phyloP scores from a whole-genome alignment of 53 echinoderm and acorn worm genomes.

The Stichopus horrens region DNA sequence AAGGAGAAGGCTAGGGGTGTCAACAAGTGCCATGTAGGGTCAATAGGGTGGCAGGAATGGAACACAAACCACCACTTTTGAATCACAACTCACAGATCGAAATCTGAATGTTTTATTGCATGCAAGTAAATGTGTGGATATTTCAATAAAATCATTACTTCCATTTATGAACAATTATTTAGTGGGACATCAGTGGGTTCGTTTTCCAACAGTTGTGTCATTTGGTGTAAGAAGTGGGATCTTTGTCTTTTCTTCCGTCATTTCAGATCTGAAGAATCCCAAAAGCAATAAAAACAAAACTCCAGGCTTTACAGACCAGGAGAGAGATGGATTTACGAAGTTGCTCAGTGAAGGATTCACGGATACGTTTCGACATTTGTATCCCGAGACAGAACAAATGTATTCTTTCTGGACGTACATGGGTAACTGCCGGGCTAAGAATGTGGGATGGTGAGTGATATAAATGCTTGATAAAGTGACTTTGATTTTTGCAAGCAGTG shows the following conservation, averaged over 20 bases:
- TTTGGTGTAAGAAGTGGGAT: background rate
- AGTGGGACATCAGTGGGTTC: background rate
- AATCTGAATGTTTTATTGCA: too few species aligned
- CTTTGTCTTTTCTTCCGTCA: background rate
- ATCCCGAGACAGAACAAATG: slow-evolving; percentile 73
- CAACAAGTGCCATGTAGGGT: too few species aligned
- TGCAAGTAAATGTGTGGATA: too few species aligned
- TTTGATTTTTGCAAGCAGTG: background rate
- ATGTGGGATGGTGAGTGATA: slow-evolving; percentile 82
- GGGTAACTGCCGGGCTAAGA: slow-evolving; percentile 90
- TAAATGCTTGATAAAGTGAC: background rate
- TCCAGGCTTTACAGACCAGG: slow-evolving; percentile 83
- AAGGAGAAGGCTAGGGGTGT: too few species aligned
- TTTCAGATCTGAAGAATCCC: slow-evolving; percentile 88
- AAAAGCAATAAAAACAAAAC: slow-evolving; percentile 95
- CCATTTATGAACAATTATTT: too few species aligned
- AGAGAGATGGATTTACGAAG: slow-evolving; percentile 79
- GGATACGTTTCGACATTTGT: slow-evolving; percentile 83
- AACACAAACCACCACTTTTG: too few species aligned
- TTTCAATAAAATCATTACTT: too few species aligned
- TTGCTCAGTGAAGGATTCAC: slow-evolving; percentile 75
- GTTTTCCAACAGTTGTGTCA: background rate
- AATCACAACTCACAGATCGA: too few species aligned
- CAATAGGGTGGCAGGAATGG: too few species aligned
- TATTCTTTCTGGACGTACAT: slow-evolving; percentile 98